phyloP scores from a whole-genome alignment of 2,797 vertebrate species.

The Gambelia wislizenii region DNA sequence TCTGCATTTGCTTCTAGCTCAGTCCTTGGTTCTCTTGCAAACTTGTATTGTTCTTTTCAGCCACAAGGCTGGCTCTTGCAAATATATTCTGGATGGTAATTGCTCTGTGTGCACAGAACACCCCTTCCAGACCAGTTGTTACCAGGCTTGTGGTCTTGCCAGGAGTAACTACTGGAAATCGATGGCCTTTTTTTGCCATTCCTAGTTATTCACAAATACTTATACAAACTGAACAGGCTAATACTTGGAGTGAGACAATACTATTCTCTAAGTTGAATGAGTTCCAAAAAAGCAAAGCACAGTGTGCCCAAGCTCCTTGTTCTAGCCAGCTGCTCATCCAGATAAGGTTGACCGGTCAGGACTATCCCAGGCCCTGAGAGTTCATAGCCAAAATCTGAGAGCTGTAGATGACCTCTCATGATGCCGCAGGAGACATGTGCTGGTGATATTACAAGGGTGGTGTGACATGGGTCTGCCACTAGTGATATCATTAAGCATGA shows the following conservation, averaged over 20 bases:
- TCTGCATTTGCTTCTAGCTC: no score
- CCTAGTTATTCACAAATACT: neutral
- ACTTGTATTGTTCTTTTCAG: neutral
- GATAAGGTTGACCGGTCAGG: no score
- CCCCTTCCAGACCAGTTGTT: neutral
- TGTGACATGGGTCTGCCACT: no score
- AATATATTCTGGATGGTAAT: neutral
- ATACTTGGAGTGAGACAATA: neutral
- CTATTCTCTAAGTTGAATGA: neutral
- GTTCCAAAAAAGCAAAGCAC: neutral
- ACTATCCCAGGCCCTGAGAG: no score
- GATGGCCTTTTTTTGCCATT: neutral
- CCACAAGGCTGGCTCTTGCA: neutral
- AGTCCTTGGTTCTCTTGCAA: neutral
- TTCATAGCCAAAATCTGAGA: no score
- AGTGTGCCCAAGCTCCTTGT: neutral
- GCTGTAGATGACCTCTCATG: no score
- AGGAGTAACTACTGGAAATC: neutral
- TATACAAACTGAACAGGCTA: neutral
- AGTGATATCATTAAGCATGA: no score
- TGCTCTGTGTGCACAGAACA: neutral
- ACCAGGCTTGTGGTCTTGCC: neutral
- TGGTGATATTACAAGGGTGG: no score
- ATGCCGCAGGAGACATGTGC: no score
- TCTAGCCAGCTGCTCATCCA: no score